phyloP scores from a whole-genome alignment of 2,888 invertebrate genomes.

The Aromia moschata region DNA sequence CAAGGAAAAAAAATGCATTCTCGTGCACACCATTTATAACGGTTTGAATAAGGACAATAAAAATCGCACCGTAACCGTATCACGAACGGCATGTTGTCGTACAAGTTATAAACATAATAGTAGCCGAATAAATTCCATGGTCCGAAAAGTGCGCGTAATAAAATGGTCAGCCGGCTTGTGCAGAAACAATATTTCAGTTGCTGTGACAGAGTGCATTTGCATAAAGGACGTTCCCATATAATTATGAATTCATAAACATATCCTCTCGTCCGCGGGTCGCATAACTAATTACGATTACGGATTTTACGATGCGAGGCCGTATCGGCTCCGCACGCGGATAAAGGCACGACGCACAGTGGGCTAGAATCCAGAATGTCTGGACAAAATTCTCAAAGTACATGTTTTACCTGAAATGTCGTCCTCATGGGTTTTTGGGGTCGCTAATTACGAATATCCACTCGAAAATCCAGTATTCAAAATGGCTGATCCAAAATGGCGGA shows the following conservation, averaged over 20 bases:
- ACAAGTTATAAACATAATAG: background rate
- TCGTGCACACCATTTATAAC: too few species aligned
- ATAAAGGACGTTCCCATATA: slow-evolving; percentile 16
- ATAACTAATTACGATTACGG: slow-evolving; percentile 19
- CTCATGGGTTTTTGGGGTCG: too few species aligned
- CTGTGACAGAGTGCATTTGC: slow-evolving; percentile 14
- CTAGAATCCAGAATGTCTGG: too few species aligned
- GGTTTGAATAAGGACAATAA: too few species aligned
- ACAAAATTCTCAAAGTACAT: too few species aligned
- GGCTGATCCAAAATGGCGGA: too few species aligned
- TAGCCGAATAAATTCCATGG: slow-evolving; percentile 1
- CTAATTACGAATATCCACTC: too few species aligned
- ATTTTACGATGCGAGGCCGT: slow-evolving; percentile 12
- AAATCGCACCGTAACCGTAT: too few species aligned
- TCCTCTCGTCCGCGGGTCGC: slow-evolving; percentile 3
- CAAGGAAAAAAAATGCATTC: too few species aligned
- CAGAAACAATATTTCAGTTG: slow-evolving; percentile 14
- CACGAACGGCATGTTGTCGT: too few species aligned
- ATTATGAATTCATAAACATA: slow-evolving; percentile 26
- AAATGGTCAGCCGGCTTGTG: background rate
- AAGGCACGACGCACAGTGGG: slow-evolving; percentile 4
- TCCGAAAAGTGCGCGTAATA: slow-evolving; percentile 1
- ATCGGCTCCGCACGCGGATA: background rate
- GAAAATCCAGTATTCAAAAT: too few species aligned
- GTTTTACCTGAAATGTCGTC: too few species aligned